These are phyloP conservation scores for Polyommatus iphigenia DNA, from an alignment of 2,888 invertebrate species.

Conservation along the genomic window DNA sequence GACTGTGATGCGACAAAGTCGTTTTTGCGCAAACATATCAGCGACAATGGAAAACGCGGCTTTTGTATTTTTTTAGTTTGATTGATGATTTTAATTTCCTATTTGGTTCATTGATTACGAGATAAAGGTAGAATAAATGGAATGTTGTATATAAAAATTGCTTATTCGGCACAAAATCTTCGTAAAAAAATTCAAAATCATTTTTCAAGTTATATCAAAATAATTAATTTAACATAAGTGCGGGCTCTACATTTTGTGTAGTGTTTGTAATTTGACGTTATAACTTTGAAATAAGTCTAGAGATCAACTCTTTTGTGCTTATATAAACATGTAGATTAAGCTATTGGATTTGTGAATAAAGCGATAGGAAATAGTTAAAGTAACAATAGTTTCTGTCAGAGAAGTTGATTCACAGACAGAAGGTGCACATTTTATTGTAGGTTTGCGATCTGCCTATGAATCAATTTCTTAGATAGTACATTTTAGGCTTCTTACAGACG, in stretches of 20 bases:
- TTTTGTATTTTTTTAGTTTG: slow-evolving; percentile 78
- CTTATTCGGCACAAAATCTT: neutral
- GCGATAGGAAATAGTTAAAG: no score
- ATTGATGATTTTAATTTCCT: slow-evolving; percentile 80
- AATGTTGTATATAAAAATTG: slow-evolving; percentile 15
- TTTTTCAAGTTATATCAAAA: neutral
- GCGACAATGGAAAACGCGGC: slow-evolving; percentile 76
- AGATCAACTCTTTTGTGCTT: no score
- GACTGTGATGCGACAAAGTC: slow-evolving; percentile 79
- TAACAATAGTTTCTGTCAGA: no score
- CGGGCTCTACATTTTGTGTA: neutral
- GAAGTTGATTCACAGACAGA: no score
- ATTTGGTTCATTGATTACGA: slow-evolving; percentile 69
- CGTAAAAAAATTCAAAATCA: neutral
- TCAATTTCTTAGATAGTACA: no score
- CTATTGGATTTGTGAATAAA: no score
- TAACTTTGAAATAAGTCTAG: no score
- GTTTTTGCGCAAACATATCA: slow-evolving; percentile 80
- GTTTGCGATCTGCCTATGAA: no score
- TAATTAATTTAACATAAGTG: neutral
- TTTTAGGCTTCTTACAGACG: no score
- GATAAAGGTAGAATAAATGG: slow-evolving; percentile 32
- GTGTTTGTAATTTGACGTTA: no score
- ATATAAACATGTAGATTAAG: no score
- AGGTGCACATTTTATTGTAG: no score